Evolutionary conservation across 2,113 vertebrate genomes (phyloP).

Genomic region (Myotis lucifugus): DNA sequence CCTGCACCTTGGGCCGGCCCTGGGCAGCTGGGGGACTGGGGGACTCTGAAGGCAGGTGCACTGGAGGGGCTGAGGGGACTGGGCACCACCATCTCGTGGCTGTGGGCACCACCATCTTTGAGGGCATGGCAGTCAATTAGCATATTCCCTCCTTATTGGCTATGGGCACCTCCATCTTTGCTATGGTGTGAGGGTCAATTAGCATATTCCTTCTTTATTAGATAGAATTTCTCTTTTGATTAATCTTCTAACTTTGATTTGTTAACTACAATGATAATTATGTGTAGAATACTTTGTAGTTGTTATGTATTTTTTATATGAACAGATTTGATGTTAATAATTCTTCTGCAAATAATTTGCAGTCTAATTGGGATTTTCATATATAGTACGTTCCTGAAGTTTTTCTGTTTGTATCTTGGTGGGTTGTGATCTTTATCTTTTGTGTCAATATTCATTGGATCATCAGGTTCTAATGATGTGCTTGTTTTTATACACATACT

Average conservation of each 20-base stretch:
- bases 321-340: neutral
- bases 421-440: neutral
- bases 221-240: neutral
- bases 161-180: no score
- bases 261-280: neutral
- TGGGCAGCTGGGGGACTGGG: no score
- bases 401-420: neutral
- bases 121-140: no score
- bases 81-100: no score
- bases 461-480: neutral
- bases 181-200: no score
- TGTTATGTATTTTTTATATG: neutral
- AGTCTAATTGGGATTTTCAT: neutral
- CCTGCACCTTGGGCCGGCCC: no score
- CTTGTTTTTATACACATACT: constrained; percentile 8
- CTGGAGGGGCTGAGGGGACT: no score
- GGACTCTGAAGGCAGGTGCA: no score
- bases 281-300: neutral
- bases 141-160: no score
- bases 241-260: neutral
- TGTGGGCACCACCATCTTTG: no score
- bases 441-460: neutral
- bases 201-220: no score
- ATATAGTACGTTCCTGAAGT: neutral
- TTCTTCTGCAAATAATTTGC: neutral